Evolutionary conservation across 2,797 vertebrate genomes (phyloP).

Genomic region (Hydrocynus forskahlii): DNA sequence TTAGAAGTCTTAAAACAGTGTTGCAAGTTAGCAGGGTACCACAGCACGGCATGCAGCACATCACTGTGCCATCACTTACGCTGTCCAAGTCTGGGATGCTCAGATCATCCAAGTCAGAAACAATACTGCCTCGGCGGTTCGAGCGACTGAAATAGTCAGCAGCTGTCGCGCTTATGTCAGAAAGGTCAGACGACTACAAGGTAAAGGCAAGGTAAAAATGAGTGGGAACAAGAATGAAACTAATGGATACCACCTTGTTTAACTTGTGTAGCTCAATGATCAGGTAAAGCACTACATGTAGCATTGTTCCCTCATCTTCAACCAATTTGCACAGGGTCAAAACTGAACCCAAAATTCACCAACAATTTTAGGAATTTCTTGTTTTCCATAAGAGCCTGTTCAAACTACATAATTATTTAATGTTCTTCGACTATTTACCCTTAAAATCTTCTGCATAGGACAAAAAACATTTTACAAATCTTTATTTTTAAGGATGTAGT

Average conservation of each 20-base stretch:
- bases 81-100: slow-evolving; percentile 84
- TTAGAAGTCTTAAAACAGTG: neutral
- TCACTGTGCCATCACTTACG: slow-evolving; percentile 81
- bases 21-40: neutral
- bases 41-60: slow-evolving; percentile 45
- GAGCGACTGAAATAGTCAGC: slow-evolving; percentile 97
- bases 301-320: neutral
- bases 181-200: slow-evolving; percentile 87
- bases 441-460: no score
- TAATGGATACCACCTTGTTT: neutral
- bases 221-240: neutral
- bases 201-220: slow-evolving; percentile 47
- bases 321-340: neutral
- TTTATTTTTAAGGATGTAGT: neutral
- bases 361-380: no score
- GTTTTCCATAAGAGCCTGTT: neutral
- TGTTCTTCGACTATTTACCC: no score
- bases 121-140: slow-evolving; percentile 90
- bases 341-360: neutral
- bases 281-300: slow-evolving; percentile 24
- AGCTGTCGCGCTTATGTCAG: slow-evolving; percentile 87
- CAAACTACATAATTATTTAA: no score
- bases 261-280: slow-evolving; percentile 21
- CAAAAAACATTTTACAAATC: no score
- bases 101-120: slow-evolving; percentile 90